Percentiles rank a stretch among this genome's conserved stretches.
These are phyloP conservation scores for Narcine bancroftii DNA, from an alignment of 2,113 vertebrate species.

Conservation along the genomic window DNA sequence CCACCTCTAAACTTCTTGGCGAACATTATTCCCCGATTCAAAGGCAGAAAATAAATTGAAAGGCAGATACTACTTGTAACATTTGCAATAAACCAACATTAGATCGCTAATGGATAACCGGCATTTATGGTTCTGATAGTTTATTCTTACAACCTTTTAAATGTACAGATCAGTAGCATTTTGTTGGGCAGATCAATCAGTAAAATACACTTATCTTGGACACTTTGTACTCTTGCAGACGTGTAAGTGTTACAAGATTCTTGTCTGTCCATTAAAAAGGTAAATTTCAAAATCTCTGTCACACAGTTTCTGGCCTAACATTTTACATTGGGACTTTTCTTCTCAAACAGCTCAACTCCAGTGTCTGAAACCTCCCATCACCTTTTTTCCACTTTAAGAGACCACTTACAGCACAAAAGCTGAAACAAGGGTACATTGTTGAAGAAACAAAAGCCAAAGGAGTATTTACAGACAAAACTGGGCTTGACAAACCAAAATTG, in stretches of 20 bases:
- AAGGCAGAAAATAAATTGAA: not conserved
- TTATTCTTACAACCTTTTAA: conserved; percentile 37
- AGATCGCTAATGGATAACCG: not conserved
- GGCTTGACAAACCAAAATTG: not conserved
- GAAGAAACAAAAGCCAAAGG: not conserved
- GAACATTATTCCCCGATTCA: too few relatives aligned
- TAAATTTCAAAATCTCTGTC: not conserved
- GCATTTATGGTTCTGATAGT: not conserved
- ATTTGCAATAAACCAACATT: not conserved
- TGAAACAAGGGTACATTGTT: not conserved
- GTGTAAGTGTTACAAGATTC: not conserved
- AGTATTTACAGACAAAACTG: not conserved
- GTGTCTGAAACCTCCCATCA: not conserved
- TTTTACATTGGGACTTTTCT: not conserved
- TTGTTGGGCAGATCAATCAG: not conserved
- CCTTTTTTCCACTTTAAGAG: not conserved
- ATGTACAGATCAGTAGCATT: conserved; percentile 37
- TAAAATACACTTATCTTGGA: conserved; percentile 20
- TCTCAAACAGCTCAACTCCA: not conserved
- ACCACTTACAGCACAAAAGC: not conserved
- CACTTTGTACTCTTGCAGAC: too few relatives aligned
- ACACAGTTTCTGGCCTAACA: not conserved
- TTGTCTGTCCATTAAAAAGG: not conserved
- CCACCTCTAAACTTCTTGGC: too few relatives aligned
- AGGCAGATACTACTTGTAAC: not conserved